Conservation (phyloP, 2,113 vertebrate species). For the Eonycteris spelaea region DNA sequence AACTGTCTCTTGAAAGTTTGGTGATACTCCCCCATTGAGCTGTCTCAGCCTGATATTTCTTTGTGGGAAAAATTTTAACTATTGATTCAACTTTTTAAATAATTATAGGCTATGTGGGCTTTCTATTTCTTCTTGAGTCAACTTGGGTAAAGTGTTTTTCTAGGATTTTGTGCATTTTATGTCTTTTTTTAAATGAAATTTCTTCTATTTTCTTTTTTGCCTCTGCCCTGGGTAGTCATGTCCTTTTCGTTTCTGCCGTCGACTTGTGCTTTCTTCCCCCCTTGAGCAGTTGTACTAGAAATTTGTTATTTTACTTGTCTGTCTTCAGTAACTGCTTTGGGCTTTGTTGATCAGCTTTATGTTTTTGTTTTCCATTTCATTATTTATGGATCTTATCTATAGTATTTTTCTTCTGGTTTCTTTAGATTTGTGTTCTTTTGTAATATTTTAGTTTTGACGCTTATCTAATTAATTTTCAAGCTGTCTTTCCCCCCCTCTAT, state of each 20-base stretch:
- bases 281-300: not conserved
- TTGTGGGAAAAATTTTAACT: constrained; percentile 31
- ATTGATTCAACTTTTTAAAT: constrained; percentile 17
- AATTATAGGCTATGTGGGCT: not conserved
- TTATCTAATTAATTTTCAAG: not conserved
- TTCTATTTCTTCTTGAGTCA: constrained; percentile 33
- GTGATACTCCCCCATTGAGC: constrained; percentile 41
- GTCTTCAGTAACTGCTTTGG: not conserved
- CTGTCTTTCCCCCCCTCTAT: not conserved
- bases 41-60: not conserved
- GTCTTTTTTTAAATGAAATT: not conserved
- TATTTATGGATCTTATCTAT: not conserved
- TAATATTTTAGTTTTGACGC: not conserved
- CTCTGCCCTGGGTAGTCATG: not conserved
- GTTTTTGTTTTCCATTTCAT: not conserved
- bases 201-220: not conserved
- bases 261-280: not conserved
- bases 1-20: constrained; percentile 22
- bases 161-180: not conserved
- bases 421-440: constrained; percentile 8
- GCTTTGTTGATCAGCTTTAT: not conserved
- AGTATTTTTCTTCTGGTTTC: not conserved
- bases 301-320: not conserved
- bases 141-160: not conserved
- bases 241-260: not conserved